phyloP scores from a whole-genome alignment of 2,888 invertebrate species.

The Dryocosmus kuriphilus region DNA sequence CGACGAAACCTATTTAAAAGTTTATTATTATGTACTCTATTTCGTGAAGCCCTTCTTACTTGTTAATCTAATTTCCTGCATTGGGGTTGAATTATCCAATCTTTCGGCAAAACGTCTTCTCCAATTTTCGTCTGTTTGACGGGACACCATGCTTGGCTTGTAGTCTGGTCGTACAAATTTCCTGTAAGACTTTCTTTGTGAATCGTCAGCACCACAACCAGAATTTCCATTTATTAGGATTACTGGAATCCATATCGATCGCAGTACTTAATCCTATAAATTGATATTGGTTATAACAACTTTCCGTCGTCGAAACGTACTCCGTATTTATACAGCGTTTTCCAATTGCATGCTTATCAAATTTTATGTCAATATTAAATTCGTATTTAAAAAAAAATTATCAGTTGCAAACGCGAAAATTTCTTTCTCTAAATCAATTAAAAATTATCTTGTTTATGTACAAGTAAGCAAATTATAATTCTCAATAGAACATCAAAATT shows the following conservation, averaged over 20 bases:
- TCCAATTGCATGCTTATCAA: neutral
- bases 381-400: neutral
- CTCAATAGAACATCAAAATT: neutral
- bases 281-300: neutral
- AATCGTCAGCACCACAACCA: neutral
- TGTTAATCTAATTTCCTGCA: neutral
- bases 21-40: neutral
- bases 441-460: neutral
- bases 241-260: neutral
- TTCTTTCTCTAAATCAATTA: neutral
- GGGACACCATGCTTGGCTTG: neutral
- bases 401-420: neutral
- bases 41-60: neutral
- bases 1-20: too few relatives aligned
- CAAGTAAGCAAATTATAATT: neutral
- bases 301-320: too few relatives aligned
- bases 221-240: neutral
- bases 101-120: conserved; percentile 1
- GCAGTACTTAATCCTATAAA: neutral
- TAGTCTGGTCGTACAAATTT: neutral
- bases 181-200: neutral
- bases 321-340: neutral
- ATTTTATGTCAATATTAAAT: neutral
- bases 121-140: neutral
- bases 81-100: neutral